phyloP scores from a whole-genome alignment of 1,140 invertebrate species.

The Acromyrmex heyeri region DNA sequence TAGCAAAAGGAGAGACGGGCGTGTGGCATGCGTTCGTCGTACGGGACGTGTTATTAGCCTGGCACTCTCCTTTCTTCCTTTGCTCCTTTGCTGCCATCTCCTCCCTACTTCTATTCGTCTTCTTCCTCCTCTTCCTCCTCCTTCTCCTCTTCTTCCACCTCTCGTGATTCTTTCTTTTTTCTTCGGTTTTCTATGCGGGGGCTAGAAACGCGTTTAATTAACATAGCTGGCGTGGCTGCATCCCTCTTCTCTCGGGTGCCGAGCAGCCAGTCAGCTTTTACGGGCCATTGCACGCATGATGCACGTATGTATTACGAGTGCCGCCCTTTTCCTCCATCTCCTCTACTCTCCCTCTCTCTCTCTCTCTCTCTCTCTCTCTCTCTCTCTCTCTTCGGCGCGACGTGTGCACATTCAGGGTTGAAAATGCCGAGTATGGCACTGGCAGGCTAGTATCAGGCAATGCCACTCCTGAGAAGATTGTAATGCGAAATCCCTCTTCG shows the following conservation, averaged over 20 bases:
- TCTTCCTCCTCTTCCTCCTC: constrained; percentile 17
- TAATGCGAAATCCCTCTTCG: not conserved
- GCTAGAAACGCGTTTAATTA: constrained; percentile 80
- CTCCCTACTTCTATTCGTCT: constrained; percentile 49
- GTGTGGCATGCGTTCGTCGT: constrained; percentile 78
- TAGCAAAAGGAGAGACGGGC: constrained; percentile 70
- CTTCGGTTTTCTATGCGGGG: constrained; percentile 76
- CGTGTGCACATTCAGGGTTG: constrained; percentile 47
- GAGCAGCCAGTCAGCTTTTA: constrained; percentile 76
- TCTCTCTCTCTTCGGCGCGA: not conserved
- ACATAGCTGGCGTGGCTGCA: constrained; percentile 79
- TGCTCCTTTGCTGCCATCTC: constrained; percentile 69
- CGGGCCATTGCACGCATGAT: constrained; percentile 76
- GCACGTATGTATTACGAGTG: constrained; percentile 68
- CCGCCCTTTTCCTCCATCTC: not conserved
- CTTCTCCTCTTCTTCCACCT: constrained; percentile 41
- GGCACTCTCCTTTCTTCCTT: constrained; percentile 72
- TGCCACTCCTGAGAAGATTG: constrained; percentile 29
- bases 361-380: not conserved
- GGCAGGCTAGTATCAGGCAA: not conserved
- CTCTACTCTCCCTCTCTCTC: not conserved
- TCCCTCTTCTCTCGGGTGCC: constrained; percentile 72
- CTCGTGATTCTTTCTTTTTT: constrained; percentile 69
- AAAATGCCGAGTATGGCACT: constrained; percentile 1
- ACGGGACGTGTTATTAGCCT: constrained; percentile 79